Evolutionary conservation across 2,888 invertebrate species (phyloP).

Genomic region (Icerya purchasi): DNA sequence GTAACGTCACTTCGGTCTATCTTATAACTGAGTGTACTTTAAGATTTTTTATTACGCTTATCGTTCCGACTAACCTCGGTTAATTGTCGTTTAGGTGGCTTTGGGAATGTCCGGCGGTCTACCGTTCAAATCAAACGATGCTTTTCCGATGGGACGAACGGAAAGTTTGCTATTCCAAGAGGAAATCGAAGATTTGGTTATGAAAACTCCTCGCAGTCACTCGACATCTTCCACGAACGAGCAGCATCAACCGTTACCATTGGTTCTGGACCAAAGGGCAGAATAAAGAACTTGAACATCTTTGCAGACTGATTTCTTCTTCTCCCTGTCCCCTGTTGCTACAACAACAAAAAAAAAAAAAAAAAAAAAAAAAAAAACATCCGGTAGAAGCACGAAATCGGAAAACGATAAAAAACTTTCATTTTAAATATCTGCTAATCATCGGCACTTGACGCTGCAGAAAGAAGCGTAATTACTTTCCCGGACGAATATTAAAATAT

Average conservation of each 20-base stretch:
- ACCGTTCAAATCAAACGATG: slow-evolving; percentile 42
- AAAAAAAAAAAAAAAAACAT: no score
- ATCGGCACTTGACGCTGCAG: no score
- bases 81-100: slow-evolving; percentile 30
- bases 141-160: slow-evolving; percentile 31
- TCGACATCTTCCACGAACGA: slow-evolving; percentile 2
- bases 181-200: slow-evolving; percentile 39
- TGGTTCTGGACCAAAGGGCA: slow-evolving; percentile 20
- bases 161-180: slow-evolving; percentile 39
- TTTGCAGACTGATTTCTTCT: no score
- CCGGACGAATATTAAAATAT: no score
- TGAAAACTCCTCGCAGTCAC: slow-evolving; percentile 27
- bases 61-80: not conserved
- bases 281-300: slow-evolving; percentile 18
- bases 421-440: no score
- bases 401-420: no score
- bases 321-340: no score
- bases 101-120: slow-evolving; percentile 38
- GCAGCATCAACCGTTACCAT: slow-evolving; percentile 17
- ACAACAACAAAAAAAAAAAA: no score
- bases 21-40: not conserved
- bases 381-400: no score
- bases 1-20: not conserved
- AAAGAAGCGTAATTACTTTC: no score
- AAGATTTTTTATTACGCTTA: not conserved